Evolutionary conservation across 2,888 invertebrate species (phyloP).

Genomic region (Abrostola triplasia): DNA sequence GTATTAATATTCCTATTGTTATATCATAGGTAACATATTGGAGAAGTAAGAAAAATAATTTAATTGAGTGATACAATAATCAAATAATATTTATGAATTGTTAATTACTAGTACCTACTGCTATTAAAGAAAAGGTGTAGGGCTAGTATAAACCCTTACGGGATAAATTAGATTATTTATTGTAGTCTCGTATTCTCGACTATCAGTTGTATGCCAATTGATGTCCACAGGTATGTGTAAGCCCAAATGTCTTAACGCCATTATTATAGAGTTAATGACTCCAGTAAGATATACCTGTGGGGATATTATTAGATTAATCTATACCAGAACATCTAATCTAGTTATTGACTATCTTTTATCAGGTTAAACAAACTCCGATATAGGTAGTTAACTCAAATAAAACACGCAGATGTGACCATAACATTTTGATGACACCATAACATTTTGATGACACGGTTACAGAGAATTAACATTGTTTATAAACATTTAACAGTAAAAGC

Average conservation of each 20-base stretch:
- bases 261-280: no score
- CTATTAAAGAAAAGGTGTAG: no score
- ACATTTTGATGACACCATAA: conserved; percentile 41
- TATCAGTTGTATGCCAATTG: neutral
- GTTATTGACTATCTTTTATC: neutral
- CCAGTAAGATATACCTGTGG: no score
- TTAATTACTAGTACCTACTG: no score
- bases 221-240: no score
- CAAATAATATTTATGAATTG: neutral
- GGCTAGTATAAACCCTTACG: neutral
- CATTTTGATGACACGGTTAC: conserved; percentile 42
- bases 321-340: neutral
- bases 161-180: neutral
- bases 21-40: conserved; percentile 10
- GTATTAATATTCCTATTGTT: conserved; percentile 7
- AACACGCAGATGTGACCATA: conserved; percentile 17
- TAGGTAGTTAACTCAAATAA: neutral
- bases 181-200: neutral
- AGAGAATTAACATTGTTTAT: conserved; percentile 33
- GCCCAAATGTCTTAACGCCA: no score
- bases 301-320: no score
- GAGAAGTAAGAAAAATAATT: neutral
- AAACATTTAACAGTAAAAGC: conserved; percentile 36
- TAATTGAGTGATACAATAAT: neutral
- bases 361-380: neutral